Evolutionary conservation across 2,888 invertebrate genomes (phyloP), one percentile per base, ranked within the genome.

Genomic region (Thumatha senex): DNA sequence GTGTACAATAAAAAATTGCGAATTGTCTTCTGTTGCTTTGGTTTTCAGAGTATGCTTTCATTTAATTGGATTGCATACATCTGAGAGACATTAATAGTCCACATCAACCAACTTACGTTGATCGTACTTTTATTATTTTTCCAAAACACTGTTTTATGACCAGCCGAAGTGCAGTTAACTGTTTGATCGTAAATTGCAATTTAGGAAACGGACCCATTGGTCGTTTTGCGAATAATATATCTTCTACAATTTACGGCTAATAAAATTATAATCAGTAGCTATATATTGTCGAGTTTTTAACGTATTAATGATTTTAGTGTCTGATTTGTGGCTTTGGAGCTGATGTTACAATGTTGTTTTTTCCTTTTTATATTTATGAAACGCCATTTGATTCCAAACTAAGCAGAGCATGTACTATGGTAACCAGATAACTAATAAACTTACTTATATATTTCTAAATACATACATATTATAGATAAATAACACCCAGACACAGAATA

Each of bases 181-280:
- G 14, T 40, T 44, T 40, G 53, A 54, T 59, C 66, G 64, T 76
- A 76, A 78, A 78, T 77, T 76, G 68, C 66, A 70, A 78, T 74
- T 73, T 78, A 58, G 65, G 65, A 65, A 59, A 64, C 60, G 54
- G 56, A 49, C 54, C 51, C 46, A 54, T 41, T 50, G 46, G 58
- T 63, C 61, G 63, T 60, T 56, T 56, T 63, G 63, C 59, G 65
- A 64, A 66, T 56, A n/a, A 67, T 56, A 67, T 67, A 63, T 68
- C 56, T 58, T 60, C 38, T 29, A 43, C 43, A 61, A 70, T 76
- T 74, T 73, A 76, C 56, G 63, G 60, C 51, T 56, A 60, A 59
- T 69, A 65, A 68, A 67, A 70, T 48, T 46, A 45, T 57, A 58
- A 67, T 65, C 62, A 56, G 66, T 54, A 65, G 57, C 60, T 41